Evolutionary conservation across 2,113 vertebrate species (phyloP).

Genomic region (Sclerurus mexicanus): DNA sequence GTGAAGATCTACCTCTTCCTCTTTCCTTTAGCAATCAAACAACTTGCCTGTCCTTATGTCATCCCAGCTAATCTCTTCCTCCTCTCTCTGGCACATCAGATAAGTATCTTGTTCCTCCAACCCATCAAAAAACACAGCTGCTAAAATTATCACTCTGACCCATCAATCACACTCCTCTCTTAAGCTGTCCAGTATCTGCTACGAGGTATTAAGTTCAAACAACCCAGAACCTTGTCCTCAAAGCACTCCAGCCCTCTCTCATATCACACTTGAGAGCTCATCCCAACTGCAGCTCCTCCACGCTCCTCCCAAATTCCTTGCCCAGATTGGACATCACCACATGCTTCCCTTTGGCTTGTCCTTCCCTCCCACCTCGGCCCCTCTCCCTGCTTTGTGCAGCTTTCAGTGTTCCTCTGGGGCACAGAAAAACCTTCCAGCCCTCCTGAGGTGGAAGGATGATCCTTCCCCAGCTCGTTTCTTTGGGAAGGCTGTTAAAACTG

Average conservation of each 20-base stretch:
- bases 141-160: conserved; percentile 21
- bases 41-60: not conserved
- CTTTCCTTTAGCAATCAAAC: not conserved
- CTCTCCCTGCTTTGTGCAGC: not conserved
- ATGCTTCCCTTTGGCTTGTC: not conserved
- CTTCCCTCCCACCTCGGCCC: not conserved
- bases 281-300: not conserved
- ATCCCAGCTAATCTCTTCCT: not conserved
- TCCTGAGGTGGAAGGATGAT: not conserved
- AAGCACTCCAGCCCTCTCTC: not conserved
- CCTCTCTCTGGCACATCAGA: not conserved
- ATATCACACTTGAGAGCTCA: not conserved
- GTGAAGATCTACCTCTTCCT: not conserved
- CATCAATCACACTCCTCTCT: not conserved
- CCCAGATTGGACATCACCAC: not conserved
- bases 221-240: not conserved
- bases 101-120: not conserved
- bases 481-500: not conserved
- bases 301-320: not conserved
- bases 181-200: not conserved
- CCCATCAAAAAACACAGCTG: not conserved
- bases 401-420: not conserved
- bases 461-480: not conserved
- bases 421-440: not conserved
- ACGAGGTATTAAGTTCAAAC: not conserved